Percentiles rank a stretch among this genome's conserved stretches.
Conservation (phyloP, 2,888 invertebrate genomes). For the Neoitamus cyanurus region DNA sequence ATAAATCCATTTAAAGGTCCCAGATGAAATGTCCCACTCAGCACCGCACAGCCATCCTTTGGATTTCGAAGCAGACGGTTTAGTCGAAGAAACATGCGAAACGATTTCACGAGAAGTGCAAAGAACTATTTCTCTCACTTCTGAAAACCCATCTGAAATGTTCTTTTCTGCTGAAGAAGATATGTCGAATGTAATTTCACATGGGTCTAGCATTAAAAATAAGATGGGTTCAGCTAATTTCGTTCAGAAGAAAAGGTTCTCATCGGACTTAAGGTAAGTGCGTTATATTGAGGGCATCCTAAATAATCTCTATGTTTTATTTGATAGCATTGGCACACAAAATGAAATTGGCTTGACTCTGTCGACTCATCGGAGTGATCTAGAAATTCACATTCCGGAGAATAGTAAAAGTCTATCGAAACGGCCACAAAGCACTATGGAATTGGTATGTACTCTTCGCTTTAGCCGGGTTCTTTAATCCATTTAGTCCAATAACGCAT, state of each 20-base stretch:
- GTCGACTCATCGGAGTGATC: constrained; percentile 71
- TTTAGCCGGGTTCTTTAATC: neutral
- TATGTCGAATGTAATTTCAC: constrained; percentile 67
- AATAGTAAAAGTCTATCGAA: constrained; percentile 67
- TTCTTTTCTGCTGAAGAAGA: constrained; percentile 96
- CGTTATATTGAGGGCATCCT: no score
- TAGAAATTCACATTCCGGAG: constrained; percentile 74
- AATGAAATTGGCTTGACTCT: constrained; percentile 64
- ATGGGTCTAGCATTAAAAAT: constrained; percentile 57
- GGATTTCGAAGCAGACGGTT: constrained; percentile 66
- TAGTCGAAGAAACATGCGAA: constrained; percentile 56
- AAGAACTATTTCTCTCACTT: constrained; percentile 86
- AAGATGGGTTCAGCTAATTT: constrained; percentile 46
- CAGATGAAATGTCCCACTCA: constrained; percentile 66
- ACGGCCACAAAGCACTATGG: constrained; percentile 66
- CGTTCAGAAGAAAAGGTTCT: constrained; percentile 62
- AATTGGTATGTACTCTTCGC: constrained; percentile 61
- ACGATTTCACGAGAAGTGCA: constrained; percentile 68
- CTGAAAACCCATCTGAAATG: constrained; percentile 90
- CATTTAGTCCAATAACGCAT: constrained; percentile 17
- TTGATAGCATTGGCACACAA: constrained; percentile 62
- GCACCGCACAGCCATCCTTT: constrained; percentile 66
- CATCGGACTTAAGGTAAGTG: constrained; percentile 64
- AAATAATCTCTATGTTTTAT: no score
- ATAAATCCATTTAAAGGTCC: constrained; percentile 57